Conservation (phyloP, 2,888 invertebrate genomes). For the Drosophila ustulata region DNA sequence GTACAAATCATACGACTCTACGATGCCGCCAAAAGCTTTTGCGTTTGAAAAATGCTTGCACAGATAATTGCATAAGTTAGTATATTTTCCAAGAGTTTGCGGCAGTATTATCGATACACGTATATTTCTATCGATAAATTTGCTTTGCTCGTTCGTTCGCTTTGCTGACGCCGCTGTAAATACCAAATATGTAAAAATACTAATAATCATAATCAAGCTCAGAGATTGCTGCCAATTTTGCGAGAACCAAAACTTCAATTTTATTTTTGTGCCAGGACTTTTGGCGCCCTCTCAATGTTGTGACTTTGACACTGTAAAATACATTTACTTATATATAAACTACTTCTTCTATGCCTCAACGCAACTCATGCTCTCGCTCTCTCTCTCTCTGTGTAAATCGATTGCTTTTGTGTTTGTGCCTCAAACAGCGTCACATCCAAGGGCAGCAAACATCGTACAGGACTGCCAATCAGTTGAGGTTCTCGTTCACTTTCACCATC, state of each 20-base stretch:
- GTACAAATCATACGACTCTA: constrained; percentile 23
- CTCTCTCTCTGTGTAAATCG: constrained; percentile 33
- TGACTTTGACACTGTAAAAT: constrained; percentile 45
- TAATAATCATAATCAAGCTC: constrained; percentile 11
- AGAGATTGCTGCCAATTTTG: constrained; percentile 24
- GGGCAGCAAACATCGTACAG: constrained; percentile 46
- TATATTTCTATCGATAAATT: constrained; percentile 19
- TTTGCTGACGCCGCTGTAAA: constrained; percentile 45
- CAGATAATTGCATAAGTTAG: constrained; percentile 18
- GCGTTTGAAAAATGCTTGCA: constrained; percentile 51
- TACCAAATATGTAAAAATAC: constrained; percentile 25
- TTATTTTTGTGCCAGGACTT: constrained; percentile 17
- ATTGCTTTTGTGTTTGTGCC: constrained; percentile 60
- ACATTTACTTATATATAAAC: background rate
- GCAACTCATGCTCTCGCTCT: constrained; percentile 20
- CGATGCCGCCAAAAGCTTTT: constrained; percentile 48
- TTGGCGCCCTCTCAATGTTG: constrained; percentile 52
- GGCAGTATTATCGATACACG: constrained; percentile 29
- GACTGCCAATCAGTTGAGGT: constrained; percentile 35
- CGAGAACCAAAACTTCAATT: constrained; percentile 26
- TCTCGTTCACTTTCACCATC: constrained; percentile 12
- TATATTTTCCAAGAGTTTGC: constrained; percentile 8
- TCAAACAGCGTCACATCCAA: constrained; percentile 45
- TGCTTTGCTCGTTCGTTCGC: constrained; percentile 39
- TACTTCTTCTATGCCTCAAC: constrained; percentile 6